Conservation (phyloP, 2,797 vertebrate genomes). For the Enteromius fasciolatus region DNA sequence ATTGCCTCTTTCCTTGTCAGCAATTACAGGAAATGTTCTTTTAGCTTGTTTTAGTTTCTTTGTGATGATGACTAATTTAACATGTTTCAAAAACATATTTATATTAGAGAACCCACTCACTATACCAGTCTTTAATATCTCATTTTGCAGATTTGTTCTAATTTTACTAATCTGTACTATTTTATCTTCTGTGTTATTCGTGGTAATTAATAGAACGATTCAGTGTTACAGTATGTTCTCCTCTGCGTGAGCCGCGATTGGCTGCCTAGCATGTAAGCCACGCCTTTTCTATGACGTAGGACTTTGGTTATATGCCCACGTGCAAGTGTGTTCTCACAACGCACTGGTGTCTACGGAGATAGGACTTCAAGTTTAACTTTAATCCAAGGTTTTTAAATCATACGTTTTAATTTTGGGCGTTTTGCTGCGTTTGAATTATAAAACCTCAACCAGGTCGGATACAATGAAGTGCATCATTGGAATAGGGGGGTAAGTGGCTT, state of each 20-base stretch:
- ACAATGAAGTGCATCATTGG: constrained; percentile 89
- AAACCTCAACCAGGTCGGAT: neutral
- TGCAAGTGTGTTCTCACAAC: neutral
- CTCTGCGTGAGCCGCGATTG: neutral
- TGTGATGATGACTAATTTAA: neutral
- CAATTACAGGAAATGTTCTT: neutral
- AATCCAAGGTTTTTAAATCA: neutral
- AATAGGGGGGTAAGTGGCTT: constrained; percentile 87
- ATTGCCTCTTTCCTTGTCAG: neutral
- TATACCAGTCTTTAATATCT: neutral
- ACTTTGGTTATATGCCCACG: constrained; percentile 30
- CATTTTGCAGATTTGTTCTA: neutral
- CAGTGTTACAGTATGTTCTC: neutral
- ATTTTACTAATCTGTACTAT: neutral
- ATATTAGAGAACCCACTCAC: neutral
- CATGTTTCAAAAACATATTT: neutral
- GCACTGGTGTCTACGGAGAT: neutral
- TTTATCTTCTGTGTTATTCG: neutral
- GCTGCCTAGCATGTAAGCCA: neutral
- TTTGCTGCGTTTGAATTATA: neutral
- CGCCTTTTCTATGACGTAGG: constrained; percentile 8
- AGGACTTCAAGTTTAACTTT: neutral
- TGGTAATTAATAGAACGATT: neutral
- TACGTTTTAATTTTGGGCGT: neutral
- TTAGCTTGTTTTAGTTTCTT: neutral